Base-by-base conservation (phyloP, 2,888 invertebrate genomes). In the Eupsilia transversa region DNA sequence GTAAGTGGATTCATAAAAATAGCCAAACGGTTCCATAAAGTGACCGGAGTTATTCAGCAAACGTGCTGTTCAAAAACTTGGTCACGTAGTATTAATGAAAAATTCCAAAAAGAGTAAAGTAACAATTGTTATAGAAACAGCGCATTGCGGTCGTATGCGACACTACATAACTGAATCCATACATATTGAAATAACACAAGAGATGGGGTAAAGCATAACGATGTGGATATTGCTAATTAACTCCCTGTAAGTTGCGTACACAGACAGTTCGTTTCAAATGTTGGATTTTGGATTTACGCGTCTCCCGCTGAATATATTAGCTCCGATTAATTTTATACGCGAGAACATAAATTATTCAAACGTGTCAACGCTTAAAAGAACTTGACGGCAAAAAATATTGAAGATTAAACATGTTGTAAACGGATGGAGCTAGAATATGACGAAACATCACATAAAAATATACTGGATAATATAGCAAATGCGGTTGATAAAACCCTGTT, bases 81-180 rank as follows among this genome's bases (percentile, higher is more conserved):
- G 79, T 77, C 65, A 74, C 79, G 79, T 65, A 67, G 70, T 76
- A 83, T 85, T 81, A 80, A 84, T 87, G 77, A 85, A 90, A 88
- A 86, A 85, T 86, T 82, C 78, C 82, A 80, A 76, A 68, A 64
- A 78, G 52, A 79, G 72, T 63, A 46, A 70, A 72, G 66, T 71
- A 68, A 64, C 72, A 80, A 73, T 80, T 85, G 77, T 83, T 84
- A 64, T 78, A 80, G 85, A 84, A 87, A 86, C 82, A 80, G 92
- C 94, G 94, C 93, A 94, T 80, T 94, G 93, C 94, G 92, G 93
- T 79, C 66, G 77, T 83, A 87, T 88, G 90, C 89, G 89, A 87
- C 87, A 79, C 71, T 70, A 76, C 73, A 71, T 60, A 74, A 84
- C 77, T 82, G 77, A 80, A 85, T 86, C 81, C 75, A 73, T 78